Base-by-base conservation (phyloP, 2,797 vertebrate species). In the Threskiornis aethiopicus region DNA sequence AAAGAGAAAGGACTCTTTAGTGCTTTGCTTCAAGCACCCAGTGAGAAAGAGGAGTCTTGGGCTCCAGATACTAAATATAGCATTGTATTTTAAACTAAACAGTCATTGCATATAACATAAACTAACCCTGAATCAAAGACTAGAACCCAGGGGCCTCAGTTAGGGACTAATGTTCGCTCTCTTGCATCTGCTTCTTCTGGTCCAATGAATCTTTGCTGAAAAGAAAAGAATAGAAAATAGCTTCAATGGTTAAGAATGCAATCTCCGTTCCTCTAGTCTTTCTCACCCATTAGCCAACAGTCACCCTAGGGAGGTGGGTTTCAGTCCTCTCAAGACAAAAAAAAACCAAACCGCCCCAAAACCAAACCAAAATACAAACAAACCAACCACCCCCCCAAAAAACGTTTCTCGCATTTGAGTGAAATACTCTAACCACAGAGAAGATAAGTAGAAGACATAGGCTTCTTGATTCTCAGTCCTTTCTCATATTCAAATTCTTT, bases 71-170 rank as follows among this genome's bases (percentile, higher is more conserved):
- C 44, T 69, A 90, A 84, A 82, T 62, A 49, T 20, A 49, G 44
- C 31, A 44, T 62, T 94, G 13, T 87, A 52, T 73, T 87, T n/a
- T 87, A 96, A 95, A 73, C 28, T 92, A 77, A 95, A 87, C 81
- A 94, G 61, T 80, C 55, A 15, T 26, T 64, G 65, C 0, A 0
- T 95, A 6, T 83, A 87, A 91, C 57, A 70, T 96, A 92, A 96
- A 92, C 93, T 76, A 84, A 87, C 25, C 16, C 90, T 89, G 84
- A 72, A 93, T 83, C 47, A 93, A 77, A 80, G 87, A 31, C 78
- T 80, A 64, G 90, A 80, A 89, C 44, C 20, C 75, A 75, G 90
- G 59, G 90, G 89, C 95, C 93, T 95, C 64, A 28, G 51, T 47
- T 42, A 85, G 91, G 89, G 75, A 77, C 55, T 77, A 25, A 41